These are phyloP conservation scores for Bambusicola thoracicus DNA, from an alignment of 2,113 vertebrate genomes.

Conservation along the genomic window DNA sequence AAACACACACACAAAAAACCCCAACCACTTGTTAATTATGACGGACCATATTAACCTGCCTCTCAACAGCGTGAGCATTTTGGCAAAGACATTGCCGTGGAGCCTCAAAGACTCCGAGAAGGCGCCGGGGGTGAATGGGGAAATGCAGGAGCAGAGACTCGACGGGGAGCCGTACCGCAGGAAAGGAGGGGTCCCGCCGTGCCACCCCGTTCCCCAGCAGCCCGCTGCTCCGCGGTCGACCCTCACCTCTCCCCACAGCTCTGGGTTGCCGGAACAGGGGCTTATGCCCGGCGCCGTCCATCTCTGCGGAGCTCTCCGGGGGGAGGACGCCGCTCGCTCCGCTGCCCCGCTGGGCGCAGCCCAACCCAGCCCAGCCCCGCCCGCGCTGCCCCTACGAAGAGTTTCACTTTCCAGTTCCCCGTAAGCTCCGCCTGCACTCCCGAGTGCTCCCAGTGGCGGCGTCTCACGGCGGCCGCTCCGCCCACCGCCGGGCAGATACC, in stretches of 20 bases:
- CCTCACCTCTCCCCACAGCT: conserved; percentile 60
- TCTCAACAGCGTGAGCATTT: not conserved
- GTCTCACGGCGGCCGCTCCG: not conserved
- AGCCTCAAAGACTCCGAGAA: not conserved
- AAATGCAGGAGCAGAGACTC: not conserved
- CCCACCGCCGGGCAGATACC: too few species aligned
- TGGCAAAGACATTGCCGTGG: not conserved
- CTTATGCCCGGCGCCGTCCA: conserved; percentile 34
- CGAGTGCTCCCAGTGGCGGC: not conserved
- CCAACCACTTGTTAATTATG: not conserved
- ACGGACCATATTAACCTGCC: not conserved
- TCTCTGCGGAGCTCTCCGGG: not conserved
- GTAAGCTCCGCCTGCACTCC: not conserved
- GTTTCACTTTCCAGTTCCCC: conserved; percentile 7
- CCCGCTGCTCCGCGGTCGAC: not conserved
- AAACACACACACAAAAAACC: not conserved
- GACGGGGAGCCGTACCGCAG: not conserved
- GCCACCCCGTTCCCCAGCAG: not conserved
- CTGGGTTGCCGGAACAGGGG: not conserved
- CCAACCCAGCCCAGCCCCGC: too few species aligned
- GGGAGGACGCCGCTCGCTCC: rapidly evolving
- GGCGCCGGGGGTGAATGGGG: not conserved
- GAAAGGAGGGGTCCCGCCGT: not conserved
- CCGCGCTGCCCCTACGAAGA: not conserved
- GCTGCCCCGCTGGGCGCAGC: not conserved